These are phyloP conservation scores for Sibirionetta formosa DNA, from an alignment of 2,797 vertebrate genomes.

Conservation along the genomic window DNA sequence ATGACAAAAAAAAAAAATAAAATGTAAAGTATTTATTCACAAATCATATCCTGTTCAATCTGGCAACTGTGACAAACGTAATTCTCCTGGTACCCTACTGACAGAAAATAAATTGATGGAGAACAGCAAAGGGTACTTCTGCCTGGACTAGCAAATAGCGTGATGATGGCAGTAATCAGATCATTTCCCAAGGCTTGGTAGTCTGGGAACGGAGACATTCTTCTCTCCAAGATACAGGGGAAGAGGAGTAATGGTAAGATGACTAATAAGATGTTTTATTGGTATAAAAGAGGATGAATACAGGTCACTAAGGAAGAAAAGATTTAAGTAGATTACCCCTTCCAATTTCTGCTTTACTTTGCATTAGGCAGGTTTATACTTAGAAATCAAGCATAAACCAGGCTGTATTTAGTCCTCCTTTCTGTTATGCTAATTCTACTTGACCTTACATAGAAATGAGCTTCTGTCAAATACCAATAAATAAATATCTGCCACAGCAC, in stretches of 20 bases:
- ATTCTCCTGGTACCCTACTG: neutral
- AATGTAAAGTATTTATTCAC: neutral
- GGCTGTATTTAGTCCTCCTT: neutral
- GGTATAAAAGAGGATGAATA: neutral
- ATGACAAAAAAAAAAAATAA: neutral
- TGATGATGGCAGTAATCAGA: neutral
- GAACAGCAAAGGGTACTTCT: neutral
- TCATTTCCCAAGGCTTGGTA: neutral
- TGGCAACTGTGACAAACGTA: neutral
- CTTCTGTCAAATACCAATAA: neutral
- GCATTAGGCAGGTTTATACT: neutral
- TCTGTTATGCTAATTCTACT: neutral
- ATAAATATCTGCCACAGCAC: neutral
- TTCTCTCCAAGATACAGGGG: neutral
- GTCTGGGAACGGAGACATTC: accelerated
- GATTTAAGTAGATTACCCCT: neutral
- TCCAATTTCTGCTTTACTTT: neutral
- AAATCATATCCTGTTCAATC: neutral
- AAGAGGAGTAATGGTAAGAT: neutral
- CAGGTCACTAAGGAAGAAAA: neutral
- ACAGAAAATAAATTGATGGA: neutral
- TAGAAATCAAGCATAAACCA: neutral
- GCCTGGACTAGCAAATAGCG: neutral
- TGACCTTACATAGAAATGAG: neutral
- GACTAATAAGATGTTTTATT: neutral